Evolutionary conservation across 2,113 vertebrate species (phyloP).

Genomic region (Thamnaconus septentrionalis): DNA sequence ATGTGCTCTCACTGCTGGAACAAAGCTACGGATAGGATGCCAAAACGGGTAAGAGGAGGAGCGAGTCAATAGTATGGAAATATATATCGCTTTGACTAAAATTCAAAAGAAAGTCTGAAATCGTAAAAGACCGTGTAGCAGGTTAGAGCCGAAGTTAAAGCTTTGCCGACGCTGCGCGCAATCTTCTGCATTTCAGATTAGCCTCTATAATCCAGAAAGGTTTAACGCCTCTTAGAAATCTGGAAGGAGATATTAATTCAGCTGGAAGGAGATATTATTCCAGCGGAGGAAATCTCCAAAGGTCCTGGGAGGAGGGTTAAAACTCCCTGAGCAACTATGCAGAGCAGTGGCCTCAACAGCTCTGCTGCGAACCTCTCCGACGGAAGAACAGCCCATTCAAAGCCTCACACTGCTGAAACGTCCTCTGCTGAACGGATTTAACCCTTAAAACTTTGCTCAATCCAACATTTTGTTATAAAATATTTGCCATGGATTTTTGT

Average conservation of each 20-base stretch:
- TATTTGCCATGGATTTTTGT: too few relatives aligned
- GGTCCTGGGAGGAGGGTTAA: constrained; percentile 54
- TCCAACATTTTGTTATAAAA: too few relatives aligned
- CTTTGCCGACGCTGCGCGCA: constrained; percentile 74
- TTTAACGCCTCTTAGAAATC: constrained; percentile 78
- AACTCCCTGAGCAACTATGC: constrained; percentile 57
- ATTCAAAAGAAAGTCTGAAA: constrained; percentile 64
- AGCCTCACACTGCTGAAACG: constrained; percentile 9
- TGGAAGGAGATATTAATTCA: constrained; percentile 77
- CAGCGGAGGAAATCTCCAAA: constrained; percentile 44
- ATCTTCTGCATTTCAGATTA: constrained; percentile 81
- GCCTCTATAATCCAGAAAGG: constrained; percentile 79
- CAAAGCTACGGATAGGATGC: constrained; percentile 5
- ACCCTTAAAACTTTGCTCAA: too few relatives aligned
- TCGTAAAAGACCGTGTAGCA: constrained; percentile 65
- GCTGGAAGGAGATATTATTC: constrained; percentile 62
- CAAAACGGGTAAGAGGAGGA: constrained; percentile 34
- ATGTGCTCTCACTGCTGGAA: constrained; percentile 65
- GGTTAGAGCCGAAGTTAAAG: constrained; percentile 74
- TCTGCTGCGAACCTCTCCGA: constrained; percentile 36
- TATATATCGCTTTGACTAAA: constrained; percentile 64
- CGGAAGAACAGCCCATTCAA: constrained; percentile 45
- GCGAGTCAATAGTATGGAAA: constrained; percentile 34
- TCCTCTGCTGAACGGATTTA: too few relatives aligned
- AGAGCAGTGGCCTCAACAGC: constrained; percentile 62